Percentiles rank a stretch among this genome's conserved stretches.
These are phyloP conservation scores for Melieria picta DNA, from an alignment of 2,888 invertebrate genomes.

Conservation along the genomic window DNA sequence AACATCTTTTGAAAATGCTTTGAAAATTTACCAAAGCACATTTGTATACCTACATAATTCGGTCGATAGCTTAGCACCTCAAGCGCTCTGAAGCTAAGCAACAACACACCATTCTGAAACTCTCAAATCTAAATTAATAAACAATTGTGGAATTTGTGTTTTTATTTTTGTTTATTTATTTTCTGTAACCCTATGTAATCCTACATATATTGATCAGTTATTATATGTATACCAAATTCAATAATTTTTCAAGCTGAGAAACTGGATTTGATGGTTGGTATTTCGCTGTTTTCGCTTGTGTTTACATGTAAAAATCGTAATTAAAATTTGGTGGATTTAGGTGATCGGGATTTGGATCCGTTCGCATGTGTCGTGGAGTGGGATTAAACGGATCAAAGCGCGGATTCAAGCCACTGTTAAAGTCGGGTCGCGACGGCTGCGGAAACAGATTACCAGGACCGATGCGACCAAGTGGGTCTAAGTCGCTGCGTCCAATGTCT, in stretches of 20 bases:
- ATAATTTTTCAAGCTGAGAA: neutral
- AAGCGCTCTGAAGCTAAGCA: too few relatives aligned
- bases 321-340: conserved; percentile 73
- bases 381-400: conserved; percentile 89
- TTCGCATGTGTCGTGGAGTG: conserved; percentile 67
- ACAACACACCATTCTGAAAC: too few relatives aligned
- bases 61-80: neutral
- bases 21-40: too few relatives aligned
- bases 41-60: neutral
- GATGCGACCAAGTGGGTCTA: conserved; percentile 77
- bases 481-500: conserved; percentile 76
- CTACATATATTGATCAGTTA: conserved; percentile 12
- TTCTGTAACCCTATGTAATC: too few relatives aligned
- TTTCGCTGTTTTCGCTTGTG: neutral
- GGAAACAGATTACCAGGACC: conserved; percentile 59
- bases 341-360: conserved; percentile 75
- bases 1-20: neutral
- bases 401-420: conserved; percentile 67
- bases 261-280: neutral
- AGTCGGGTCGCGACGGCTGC: conserved; percentile 48
- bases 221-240: neutral
- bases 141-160: neutral
- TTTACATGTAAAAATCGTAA: conserved; percentile 59
- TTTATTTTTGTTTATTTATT: neutral
- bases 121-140: neutral